Base-by-base conservation (phyloP, 1,140 invertebrate genomes). In the Trichoplusia ni region DNA sequence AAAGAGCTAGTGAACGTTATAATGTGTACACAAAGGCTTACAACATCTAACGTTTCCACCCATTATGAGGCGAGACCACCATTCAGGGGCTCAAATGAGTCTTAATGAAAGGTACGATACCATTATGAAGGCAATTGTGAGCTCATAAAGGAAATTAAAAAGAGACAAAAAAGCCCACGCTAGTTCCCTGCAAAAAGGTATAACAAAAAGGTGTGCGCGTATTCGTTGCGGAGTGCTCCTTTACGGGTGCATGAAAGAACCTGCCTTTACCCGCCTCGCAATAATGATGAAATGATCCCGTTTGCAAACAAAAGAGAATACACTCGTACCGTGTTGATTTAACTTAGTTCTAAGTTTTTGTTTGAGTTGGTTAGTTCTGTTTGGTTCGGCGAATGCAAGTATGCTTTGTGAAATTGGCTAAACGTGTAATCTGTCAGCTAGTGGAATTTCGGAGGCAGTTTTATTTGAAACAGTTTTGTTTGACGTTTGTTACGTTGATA, bases 51-150 rank as follows among this genome's bases (percentile, higher is more conserved):
- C 79, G 75, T 78, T 86, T 79, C 77, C 69, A 79, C 61, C 75
- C 75, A 83, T 84, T 84, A 85, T 76, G 76, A 76, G 77, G 64
- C 72, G 72, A 82, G 77, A 77, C 75, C 75, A 82, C 81, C 77
- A 82, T 88, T 86, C 79, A 82, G 59, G 59, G 71, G 79, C 78
- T 79, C 79, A 81, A 84, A 87, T 83, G 84, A 84, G 79, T 78
- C 75, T 84, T 86, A 88, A 88, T 85, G 73, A 84, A 86, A 86
- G 82, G 81, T 84, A 77, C 79, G 81, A 85, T 86, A 83, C 79
- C 75, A 82, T 86, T 84, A 88, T 80, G 78, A 80, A 80, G 82
- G 79, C 72, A 84, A 84, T 85, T 83, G 81, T 81, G 80, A 87
- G 74, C 81, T 81, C 77, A 81, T 86, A 82, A 84, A 84, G 81